phyloP scores from a whole-genome alignment of 2,797 vertebrate species.

The Mastacembelus armatus region DNA sequence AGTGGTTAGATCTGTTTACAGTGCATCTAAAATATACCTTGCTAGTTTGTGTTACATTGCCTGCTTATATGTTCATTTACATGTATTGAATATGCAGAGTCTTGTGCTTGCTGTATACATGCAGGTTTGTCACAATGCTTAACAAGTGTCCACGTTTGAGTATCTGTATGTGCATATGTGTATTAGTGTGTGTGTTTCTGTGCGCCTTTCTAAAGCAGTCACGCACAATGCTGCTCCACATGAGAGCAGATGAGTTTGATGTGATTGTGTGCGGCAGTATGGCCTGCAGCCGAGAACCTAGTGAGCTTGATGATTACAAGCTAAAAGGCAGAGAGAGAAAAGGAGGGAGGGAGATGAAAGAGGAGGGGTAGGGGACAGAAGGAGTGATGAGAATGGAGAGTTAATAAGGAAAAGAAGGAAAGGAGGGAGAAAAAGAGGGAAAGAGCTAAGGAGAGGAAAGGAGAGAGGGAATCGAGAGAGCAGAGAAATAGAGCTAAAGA shows the following conservation, averaged over 20 bases:
- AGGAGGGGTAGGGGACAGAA: constrained; percentile 50
- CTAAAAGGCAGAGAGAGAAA: constrained; percentile 69
- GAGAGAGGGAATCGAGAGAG: constrained; percentile 2
- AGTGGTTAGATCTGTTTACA: neutral
- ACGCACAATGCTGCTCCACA: constrained; percentile 62
- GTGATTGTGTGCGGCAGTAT: constrained; percentile 81
- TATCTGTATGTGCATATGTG: neutral
- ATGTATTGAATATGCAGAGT: no score
- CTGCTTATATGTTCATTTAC: constrained; percentile 17
- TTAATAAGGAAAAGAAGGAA: constrained; percentile 28
- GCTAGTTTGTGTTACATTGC: neutral
- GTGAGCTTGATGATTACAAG: constrained; percentile 80
- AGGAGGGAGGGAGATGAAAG: constrained; percentile 19
- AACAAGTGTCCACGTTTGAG: neutral
- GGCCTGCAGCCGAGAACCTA: constrained; percentile 72
- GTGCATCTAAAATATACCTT: neutral
- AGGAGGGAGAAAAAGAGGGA: neutral
- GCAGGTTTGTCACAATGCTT: neutral
- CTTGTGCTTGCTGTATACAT: no score
- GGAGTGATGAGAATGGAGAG: constrained; percentile 38
- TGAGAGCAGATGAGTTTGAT: constrained; percentile 77
- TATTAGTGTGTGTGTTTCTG: constrained; percentile 1
- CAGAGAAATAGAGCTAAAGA: neutral
- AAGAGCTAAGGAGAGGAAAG: constrained; percentile 9
- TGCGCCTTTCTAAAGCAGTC: constrained; percentile 21